Percentiles rank a stretch among this genome's conserved stretches.
Conservation (phyloP, 2,888 invertebrate genomes). For the Heliconius ethilla region DNA sequence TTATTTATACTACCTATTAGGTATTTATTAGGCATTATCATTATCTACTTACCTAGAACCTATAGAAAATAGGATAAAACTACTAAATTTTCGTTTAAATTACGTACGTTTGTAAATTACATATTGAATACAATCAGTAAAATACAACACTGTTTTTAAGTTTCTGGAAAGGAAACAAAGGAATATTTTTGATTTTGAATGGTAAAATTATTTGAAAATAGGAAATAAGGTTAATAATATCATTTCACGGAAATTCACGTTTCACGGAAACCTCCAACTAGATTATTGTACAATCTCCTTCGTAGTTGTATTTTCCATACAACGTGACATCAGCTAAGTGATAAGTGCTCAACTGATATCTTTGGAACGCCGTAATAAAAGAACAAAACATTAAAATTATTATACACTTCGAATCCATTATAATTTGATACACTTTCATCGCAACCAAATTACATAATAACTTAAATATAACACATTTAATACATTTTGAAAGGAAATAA, state of each 20-base stretch:
- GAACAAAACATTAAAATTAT: background rate
- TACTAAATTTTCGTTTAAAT: background rate
- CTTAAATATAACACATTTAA: constrained; percentile 14
- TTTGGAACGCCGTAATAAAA: too few species aligned
- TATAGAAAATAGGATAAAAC: too few species aligned
- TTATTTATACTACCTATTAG: background rate
- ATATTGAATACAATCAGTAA: background rate
- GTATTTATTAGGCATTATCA: background rate
- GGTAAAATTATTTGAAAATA: too few species aligned
- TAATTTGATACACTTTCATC: background rate
- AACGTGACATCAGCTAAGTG: too few species aligned
- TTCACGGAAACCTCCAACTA: background rate
- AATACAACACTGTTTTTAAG: background rate
- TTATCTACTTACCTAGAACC: background rate
- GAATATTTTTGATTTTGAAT: background rate
- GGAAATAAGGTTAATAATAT: too few species aligned
- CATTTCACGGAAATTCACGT: background rate
- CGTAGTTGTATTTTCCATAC: too few species aligned
- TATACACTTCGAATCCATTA: background rate
- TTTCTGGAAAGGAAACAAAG: background rate
- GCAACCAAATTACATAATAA: constrained; percentile 10
- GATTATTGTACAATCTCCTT: background rate
- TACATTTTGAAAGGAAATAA: constrained; percentile 30
- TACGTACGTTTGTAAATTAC: too few species aligned
- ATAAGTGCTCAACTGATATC: too few species aligned